Evolutionary conservation across 2,797 vertebrate species (phyloP), one percentile per base, ranked within the genome.

Genomic region (Cyclopterus lumpus): DNA sequence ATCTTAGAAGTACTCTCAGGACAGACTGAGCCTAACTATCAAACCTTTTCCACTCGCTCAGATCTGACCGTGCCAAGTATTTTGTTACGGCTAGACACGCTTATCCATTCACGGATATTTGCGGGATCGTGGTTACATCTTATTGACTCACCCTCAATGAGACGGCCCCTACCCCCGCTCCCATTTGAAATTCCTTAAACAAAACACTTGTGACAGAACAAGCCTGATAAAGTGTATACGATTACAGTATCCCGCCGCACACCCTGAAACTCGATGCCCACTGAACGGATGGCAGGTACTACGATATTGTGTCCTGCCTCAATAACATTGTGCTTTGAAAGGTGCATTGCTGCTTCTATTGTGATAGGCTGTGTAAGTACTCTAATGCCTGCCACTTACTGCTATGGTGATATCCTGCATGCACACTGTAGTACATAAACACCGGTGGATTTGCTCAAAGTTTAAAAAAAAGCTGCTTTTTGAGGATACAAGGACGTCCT

Each of bases 361-460:
- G 90, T 90, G 84, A 79, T 79, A 44, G 71, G 69, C 83, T 82
- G 79, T 93, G 93, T 94, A 94, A 95, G 91, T 93, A 92, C 93
- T 93, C 82, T 89, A 82, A 89, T 90, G 86, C 77, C 71, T 72
- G 75, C 88, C 93, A 89, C 90, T 92, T 90, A 89, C 86, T 87
- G 87, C 86, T 85, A 71, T 79, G 80, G 72, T 82, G 80, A 83
- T 82, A 73, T 87, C 72, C 84, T 76, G 83, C 79, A 76, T 82
- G 80, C 83, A 86, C 86, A 77, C 54, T 69, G 53, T 62, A 22
- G 66, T 48, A 69, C 73, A 77, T 64, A 61, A 80, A 81, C 80
- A 74, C 51, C 4, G 48, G 18, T 72, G 67, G 81, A 82, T 80
- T 71, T 73, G 79, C 70, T 73, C 55, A 69, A n/a, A 32, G 10